phyloP scores from a whole-genome alignment of 1,140 invertebrate species.

The Zophobas atratus region DNA sequence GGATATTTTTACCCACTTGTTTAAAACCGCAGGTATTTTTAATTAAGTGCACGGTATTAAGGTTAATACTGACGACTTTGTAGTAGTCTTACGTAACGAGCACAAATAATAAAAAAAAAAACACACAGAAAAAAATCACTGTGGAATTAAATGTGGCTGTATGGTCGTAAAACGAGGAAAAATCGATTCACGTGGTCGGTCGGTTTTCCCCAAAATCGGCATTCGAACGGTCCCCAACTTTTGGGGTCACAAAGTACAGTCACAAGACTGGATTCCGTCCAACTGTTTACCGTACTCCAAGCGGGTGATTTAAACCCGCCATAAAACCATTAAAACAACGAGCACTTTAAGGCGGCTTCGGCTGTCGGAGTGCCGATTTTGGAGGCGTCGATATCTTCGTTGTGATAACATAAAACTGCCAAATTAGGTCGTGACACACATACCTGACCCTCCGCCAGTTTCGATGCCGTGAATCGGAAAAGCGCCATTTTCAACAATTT shows the following conservation, averaged over 20 bases:
- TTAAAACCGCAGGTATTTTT: conserved; percentile 4
- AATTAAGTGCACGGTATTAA: conserved; percentile 1
- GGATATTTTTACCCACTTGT: conserved; percentile 3
- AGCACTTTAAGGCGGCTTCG: not conserved
- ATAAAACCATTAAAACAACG: conserved; percentile 2
- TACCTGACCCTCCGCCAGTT: conserved; percentile 57
- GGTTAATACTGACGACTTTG: conserved; percentile 24
- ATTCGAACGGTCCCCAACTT: not conserved
- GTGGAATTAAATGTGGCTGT: conserved; percentile 7
- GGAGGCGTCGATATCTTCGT: conserved; percentile 5
- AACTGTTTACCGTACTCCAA: conserved; percentile 11
- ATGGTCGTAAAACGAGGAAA: not conserved
- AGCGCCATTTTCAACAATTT: conserved; percentile 66
- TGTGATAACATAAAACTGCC: conserved; percentile 18
- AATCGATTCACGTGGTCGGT: conserved; percentile 13
- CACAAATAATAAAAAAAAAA: not conserved
- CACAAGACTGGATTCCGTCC: conserved; percentile 26
- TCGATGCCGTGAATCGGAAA: conserved; percentile 63
- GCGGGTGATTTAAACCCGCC: conserved; percentile 17
- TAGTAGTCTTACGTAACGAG: conserved; percentile 46
- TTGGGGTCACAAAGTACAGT: conserved; percentile 42
- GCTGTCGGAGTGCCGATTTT: not conserved
- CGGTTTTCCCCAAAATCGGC: not conserved
- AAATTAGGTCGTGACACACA: conserved; percentile 45
- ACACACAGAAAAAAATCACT: not conserved